Evolutionary conservation across 2,888 invertebrate species (phyloP).

Genomic region (Odontocerum albicorne): DNA sequence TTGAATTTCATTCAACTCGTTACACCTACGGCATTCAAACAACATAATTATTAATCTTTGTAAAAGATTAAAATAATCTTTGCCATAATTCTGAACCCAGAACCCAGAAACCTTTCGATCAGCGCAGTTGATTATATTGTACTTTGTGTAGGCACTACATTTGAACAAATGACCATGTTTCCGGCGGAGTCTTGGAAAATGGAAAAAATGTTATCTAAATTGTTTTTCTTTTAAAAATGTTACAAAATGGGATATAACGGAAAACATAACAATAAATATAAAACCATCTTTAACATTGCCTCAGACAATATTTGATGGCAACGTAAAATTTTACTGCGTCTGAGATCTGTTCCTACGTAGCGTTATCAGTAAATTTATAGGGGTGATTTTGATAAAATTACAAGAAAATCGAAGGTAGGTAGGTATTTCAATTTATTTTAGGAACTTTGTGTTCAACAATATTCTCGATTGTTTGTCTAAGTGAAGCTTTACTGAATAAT

Average conservation of each 20-base stretch:
- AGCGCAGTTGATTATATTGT: no score
- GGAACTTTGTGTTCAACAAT: background rate
- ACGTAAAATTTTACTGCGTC: conserved; percentile 7
- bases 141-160: no score
- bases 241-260: background rate
- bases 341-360: background rate
- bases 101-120: no score
- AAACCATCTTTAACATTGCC: background rate
- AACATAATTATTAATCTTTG: no score
- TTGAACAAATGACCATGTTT: no score
- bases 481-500: no score
- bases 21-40: no score
- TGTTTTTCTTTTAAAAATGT: background rate
- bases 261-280: background rate
- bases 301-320: background rate
- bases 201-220: background rate
- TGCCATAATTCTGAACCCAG: no score
- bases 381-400: conserved; percentile 1
- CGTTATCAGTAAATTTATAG: conserved; percentile 9
- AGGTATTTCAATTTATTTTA: background rate
- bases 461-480: no score
- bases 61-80: no score
- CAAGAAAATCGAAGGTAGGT: background rate
- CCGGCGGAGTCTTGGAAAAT: no score
- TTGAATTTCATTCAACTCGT: no score